phyloP scores from a whole-genome alignment of 2,888 invertebrate species.

The Halictus quadricinctus region DNA sequence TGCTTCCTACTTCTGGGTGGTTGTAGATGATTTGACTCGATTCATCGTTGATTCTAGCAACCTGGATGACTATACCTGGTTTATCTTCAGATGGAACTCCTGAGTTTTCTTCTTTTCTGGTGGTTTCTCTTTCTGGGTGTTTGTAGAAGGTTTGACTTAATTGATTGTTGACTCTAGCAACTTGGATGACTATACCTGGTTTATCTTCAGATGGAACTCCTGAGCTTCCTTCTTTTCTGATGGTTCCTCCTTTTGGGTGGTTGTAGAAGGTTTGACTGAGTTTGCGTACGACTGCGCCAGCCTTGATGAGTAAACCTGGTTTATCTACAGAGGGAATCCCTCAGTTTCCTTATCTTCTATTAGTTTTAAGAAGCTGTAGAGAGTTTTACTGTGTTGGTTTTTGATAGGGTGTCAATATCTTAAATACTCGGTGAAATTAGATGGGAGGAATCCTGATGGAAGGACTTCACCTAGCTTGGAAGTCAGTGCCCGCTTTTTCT shows the following conservation, averaged over 20 bases:
- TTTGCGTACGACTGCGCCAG: neutral
- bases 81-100: neutral
- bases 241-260: neutral
- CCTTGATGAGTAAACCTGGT: neutral
- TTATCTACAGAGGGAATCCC: neutral
- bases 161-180: neutral
- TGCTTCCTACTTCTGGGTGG: neutral
- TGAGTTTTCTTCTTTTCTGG: neutral
- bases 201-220: too few species aligned
- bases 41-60: neutral
- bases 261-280: neutral
- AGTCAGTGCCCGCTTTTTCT: neutral
- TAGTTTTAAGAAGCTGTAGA: neutral
- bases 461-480: neutral
- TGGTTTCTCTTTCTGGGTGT: neutral
- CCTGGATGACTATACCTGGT: neutral
- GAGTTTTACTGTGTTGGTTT: neutral
- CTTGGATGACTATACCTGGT: neutral
- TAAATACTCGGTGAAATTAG: neutral
- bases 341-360: neutral
- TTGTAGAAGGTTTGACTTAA: neutral
- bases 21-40: neutral
- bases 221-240: neutral
- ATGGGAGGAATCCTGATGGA: neutral
- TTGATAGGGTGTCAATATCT: neutral